A percentile compares a stretch with the other conserved stretches of the same genome.
Conservation (phyloP, 2,888 invertebrate genomes). For the Mythimna vitellina region DNA sequence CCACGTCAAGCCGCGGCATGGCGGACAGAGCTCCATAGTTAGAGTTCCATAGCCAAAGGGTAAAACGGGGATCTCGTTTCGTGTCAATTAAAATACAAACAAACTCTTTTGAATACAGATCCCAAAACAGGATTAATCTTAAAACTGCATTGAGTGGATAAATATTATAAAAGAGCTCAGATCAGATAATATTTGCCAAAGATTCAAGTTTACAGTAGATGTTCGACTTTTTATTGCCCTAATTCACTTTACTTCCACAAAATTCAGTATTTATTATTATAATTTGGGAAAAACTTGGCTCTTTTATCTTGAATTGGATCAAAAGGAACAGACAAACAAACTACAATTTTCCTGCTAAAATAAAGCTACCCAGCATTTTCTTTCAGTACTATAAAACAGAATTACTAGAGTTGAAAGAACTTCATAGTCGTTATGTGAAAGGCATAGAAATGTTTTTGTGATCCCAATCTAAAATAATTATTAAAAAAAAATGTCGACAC, state of each 20-base stretch:
- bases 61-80: too few species aligned
- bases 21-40: too few species aligned
- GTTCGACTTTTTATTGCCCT: slow-evolving; percentile 42
- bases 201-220: slow-evolving; percentile 47
- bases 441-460: not conserved
- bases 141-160: slow-evolving; percentile 38
- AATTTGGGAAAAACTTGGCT: slow-evolving; percentile 45
- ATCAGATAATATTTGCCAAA: slow-evolving; percentile 40
- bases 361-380: not conserved
- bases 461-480: not conserved
- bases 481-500: not conserved
- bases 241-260: slow-evolving; percentile 31
- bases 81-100: too few species aligned
- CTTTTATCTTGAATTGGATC: slow-evolving; percentile 40
- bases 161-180: slow-evolving; percentile 29
- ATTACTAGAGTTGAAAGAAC: not conserved
- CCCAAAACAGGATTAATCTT: slow-evolving; percentile 11
- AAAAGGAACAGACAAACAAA: not conserved
- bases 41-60: too few species aligned
- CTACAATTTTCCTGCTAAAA: not conserved
- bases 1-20: too few species aligned
- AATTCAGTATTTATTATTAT: slow-evolving; percentile 47
- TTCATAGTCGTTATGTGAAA: not conserved
- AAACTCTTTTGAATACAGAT: slow-evolving; percentile 5
- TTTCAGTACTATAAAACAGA: not conserved